Base-by-base conservation (phyloP, 2,888 invertebrate genomes). In the Poecilus cupreus region DNA sequence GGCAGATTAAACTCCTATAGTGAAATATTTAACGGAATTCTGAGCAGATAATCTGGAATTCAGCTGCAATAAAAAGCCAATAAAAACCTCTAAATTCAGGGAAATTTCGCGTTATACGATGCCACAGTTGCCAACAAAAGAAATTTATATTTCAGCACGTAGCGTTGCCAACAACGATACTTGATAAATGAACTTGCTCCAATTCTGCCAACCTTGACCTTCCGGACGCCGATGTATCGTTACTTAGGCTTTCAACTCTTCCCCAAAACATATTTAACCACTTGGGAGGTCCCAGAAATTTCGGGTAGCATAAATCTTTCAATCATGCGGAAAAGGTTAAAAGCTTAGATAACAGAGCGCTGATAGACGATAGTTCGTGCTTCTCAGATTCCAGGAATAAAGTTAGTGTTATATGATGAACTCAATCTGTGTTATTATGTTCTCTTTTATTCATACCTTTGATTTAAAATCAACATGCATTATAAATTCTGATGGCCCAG, bases 131-230 rank as follows among this genome's bases (percentile, higher is more conserved):
- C 32, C 64, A 64, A 64, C 64, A 64, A 37, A 22, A 60, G 64
- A 18, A 37, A 64, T 64, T 26, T 64, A 64, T 64, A 64, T 64
- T 64, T 64, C 8, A 37, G 64, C 16, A 64, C 32, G 64, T 20
- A 32, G 37, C 32, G 64, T 18, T 64, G 64, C 64, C 64, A 64
- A 64, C 64, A 16, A 16, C 64, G 64, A 64, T 64, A 64, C 64
- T 64, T 64, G 64, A 64, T 64, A 64, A 64, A 64, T 64, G 37
- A 64, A 64, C 64, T 64, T 64, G 64, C 20, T 32, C 64, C 16
- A 37, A 4, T 64, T 57, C n/a, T n/a, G 13, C 6, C 8, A 32
- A 32, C 64, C 37, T 64, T 64, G 64, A 32, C 57, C 57, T 13
- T 57, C 16, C 3, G 22, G 54, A n/a, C 60, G 60, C 60, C 60